These are phyloP conservation scores for Spinus olivaceus DNA, from an alignment of 2,797 vertebrate genomes.

Conservation along the genomic window DNA sequence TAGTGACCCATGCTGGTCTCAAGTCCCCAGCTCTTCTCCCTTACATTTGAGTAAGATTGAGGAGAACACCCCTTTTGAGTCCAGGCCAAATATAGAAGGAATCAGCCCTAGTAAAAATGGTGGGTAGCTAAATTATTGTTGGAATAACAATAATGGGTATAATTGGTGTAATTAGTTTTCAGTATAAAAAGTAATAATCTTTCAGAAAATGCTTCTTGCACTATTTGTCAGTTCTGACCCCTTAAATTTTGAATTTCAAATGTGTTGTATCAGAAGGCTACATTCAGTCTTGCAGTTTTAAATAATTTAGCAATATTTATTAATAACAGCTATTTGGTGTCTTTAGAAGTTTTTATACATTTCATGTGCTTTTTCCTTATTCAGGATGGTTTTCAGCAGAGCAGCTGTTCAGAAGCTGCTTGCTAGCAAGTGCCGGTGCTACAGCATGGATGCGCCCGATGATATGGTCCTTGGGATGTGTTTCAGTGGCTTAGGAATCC, in stretches of 20 bases:
- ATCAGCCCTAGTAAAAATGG: not conserved
- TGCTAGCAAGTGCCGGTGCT: conserved; percentile 90
- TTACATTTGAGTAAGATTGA: not conserved
- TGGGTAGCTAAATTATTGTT: not conserved
- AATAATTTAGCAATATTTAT: not conserved
- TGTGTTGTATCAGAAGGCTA: not conserved
- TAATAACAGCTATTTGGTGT: not conserved
- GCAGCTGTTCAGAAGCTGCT: conserved; percentile 83
- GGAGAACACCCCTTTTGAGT: not conserved
- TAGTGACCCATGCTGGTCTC: not conserved
- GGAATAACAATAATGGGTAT: not conserved
- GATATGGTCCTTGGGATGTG: conserved; percentile 99
- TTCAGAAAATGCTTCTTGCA: not conserved
- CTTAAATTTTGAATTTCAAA: not conserved
- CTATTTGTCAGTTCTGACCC: not conserved
- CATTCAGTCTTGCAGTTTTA: not conserved
- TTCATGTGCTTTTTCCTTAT: not conserved
- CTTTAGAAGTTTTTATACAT: not conserved
- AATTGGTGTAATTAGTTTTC: not conserved
- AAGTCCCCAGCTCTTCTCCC: not conserved
- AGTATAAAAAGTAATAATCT: not conserved
- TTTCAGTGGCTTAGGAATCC: conserved; percentile 86
- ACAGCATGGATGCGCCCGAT: conserved; percentile 91
- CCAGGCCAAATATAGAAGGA: not conserved
- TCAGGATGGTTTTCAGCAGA: conserved; percentile 95